These are phyloP conservation scores for Gadus macrocephalus DNA, from an alignment of 2,113 vertebrate species.

Conservation along the genomic window DNA sequence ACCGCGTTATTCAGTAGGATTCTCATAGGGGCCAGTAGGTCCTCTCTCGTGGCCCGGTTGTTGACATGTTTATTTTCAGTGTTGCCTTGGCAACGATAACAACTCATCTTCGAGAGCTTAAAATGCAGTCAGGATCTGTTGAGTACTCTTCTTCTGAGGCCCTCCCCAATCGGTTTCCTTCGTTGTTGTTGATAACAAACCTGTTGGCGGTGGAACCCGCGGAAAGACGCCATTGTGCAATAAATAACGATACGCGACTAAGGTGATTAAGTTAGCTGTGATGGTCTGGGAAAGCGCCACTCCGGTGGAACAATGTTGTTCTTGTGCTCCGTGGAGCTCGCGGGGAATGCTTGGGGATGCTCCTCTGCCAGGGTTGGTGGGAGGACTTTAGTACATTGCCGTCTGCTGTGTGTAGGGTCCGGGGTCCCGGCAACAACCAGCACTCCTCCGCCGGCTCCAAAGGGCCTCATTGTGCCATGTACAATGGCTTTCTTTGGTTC, in stretches of 20 bases:
- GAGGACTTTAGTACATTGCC: conserved; percentile 19
- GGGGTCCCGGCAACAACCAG: conserved; percentile 38
- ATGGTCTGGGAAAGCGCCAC: neutral
- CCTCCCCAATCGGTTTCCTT: too few relatives aligned
- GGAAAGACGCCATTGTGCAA: too few relatives aligned
- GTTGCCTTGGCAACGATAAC: too few relatives aligned
- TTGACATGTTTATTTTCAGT: too few relatives aligned
- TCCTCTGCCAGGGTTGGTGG: conserved; percentile 6
- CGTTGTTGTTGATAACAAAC: too few relatives aligned
- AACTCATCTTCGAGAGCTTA: neutral
- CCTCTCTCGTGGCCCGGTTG: too few relatives aligned
- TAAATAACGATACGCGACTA: too few relatives aligned
- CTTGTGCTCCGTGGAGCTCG: neutral
- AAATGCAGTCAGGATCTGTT: neutral
- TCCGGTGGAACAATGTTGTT: conserved; percentile 11
- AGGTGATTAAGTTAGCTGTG: too few relatives aligned
- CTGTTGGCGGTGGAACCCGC: too few relatives aligned
- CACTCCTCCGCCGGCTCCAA: conserved; percentile 50
- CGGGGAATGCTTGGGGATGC: too few relatives aligned
- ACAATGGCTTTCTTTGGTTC: conserved; percentile 57
- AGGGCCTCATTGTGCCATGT: conserved; percentile 52
- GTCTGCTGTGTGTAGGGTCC: conserved; percentile 42
- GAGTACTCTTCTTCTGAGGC: neutral
- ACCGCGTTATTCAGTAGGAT: too few relatives aligned
- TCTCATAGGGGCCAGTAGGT: too few relatives aligned